Evolutionary conservation across 2,888 invertebrate species (phyloP).

Genomic region (Erebia aethiops): DNA sequence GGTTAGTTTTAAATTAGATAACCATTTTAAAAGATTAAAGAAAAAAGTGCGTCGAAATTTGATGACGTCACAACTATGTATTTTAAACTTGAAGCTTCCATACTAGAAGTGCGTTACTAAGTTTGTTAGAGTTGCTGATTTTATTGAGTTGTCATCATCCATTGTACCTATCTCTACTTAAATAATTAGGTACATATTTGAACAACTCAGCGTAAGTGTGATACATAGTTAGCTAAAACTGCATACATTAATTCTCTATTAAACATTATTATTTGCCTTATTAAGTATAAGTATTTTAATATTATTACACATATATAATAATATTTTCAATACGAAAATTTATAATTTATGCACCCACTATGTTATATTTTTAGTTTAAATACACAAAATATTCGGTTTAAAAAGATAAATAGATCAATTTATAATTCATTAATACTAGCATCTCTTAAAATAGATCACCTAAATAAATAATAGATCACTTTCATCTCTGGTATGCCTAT

Average conservation of each 20-base stretch:
- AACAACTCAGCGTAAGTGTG: no score
- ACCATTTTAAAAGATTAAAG: no score
- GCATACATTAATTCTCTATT: conserved; percentile 5
- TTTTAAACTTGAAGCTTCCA: no score
- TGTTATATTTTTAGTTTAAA: background rate
- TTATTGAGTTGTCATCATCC: no score
- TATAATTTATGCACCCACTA: background rate
- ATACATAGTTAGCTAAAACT: no score
- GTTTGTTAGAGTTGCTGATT: no score
- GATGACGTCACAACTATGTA: no score
- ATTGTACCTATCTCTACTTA: no score
- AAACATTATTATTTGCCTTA: background rate
- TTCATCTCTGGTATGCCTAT: conserved; percentile 47
- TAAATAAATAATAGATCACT: conserved; percentile 31
- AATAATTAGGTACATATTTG: no score
- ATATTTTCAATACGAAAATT: background rate
- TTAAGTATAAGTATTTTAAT: background rate
- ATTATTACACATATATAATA: background rate
- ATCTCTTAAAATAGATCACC: conserved; percentile 34
- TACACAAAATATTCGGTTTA: conserved; percentile 12
- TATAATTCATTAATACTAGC: conserved; percentile 31
- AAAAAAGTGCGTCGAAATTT: no score
- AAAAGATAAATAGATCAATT: conserved; percentile 30
- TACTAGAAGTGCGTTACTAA: no score
- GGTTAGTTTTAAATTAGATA: no score